Percentiles rank a stretch among this genome's conserved stretches.
These are phyloP conservation scores for Plumapathes pennacea DNA, from an alignment of 92 coral and sea anemone genomes.

Conservation along the genomic window DNA sequence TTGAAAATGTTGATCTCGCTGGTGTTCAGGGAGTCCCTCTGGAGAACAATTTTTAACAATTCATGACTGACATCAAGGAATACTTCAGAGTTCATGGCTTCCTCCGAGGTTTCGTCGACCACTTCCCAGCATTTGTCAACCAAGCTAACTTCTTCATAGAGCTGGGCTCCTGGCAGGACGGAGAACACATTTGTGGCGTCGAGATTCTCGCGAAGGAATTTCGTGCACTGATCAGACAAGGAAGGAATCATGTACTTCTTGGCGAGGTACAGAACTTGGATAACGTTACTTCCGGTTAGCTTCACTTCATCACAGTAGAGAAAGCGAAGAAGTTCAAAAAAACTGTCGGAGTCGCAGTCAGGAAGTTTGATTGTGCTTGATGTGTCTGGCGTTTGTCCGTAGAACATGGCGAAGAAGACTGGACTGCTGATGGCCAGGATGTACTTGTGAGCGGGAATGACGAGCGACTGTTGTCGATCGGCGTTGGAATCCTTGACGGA, in stretches of 20 bases:
- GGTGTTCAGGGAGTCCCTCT: constrained; percentile 28
- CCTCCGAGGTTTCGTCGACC: constrained; percentile 22
- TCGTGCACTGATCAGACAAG: constrained; percentile 33
- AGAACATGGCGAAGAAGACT: constrained; percentile 69
- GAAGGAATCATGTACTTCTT: constrained; percentile 63
- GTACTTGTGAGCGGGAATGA: constrained; percentile 54
- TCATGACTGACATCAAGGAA: constrained; percentile 20
- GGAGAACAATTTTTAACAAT: constrained; percentile 17
- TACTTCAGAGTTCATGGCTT: constrained; percentile 32
- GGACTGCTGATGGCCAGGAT: constrained; percentile 61
- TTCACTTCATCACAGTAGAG: constrained; percentile 54
- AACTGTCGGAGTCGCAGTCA: constrained; percentile 46
- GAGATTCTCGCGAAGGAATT: constrained; percentile 14
- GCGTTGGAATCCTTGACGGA: constrained; percentile 10
- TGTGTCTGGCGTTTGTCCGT: constrained; percentile 47
- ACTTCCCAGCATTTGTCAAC: constrained; percentile 46
- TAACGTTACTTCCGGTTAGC: constrained; percentile 17
- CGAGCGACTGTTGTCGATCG: constrained; percentile 1
- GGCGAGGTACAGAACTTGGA: constrained; percentile 57
- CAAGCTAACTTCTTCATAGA: constrained; percentile 30
- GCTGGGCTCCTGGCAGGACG: constrained; percentile 43
- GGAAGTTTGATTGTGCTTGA: constrained; percentile 33
- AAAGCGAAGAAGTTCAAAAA: constrained; percentile 41
- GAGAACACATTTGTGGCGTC: constrained; percentile 23
- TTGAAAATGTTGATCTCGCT: constrained; percentile 55